Evolutionary conservation across 2,113 vertebrate species (phyloP).

Genomic region (Xerus inauris): DNA sequence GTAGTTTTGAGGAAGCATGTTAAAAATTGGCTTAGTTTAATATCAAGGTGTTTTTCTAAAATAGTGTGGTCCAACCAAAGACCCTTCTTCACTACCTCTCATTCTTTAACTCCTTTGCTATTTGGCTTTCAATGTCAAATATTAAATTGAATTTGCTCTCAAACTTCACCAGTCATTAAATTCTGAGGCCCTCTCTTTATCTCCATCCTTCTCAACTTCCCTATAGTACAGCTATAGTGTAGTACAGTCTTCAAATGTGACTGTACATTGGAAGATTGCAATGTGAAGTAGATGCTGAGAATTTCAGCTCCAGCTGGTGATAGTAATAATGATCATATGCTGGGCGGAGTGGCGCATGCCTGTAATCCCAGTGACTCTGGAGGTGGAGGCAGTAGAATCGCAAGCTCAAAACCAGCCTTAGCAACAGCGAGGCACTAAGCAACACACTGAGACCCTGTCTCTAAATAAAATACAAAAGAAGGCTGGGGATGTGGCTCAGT

Average conservation of each 20-base stretch:
- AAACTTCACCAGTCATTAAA: background rate
- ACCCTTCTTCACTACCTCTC: background rate
- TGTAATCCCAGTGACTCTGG: no score
- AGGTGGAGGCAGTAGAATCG: no score
- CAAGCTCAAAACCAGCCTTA: no score
- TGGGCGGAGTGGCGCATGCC: no score
- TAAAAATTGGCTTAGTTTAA: background rate
- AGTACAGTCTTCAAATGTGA: background rate
- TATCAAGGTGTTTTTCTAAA: background rate
- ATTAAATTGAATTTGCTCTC: background rate
- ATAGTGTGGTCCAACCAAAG: background rate
- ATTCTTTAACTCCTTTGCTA: background rate
- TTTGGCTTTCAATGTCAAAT: background rate
- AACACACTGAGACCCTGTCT: no score
- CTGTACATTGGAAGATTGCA: background rate
- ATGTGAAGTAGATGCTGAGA: background rate
- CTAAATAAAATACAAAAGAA: no score
- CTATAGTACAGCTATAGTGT: no score
- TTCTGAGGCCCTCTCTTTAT: background rate
- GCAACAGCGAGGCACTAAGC: no score
- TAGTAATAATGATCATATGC: background rate
- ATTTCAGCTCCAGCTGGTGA: background rate
- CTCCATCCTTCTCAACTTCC: background rate
- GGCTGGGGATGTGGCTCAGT: no score
- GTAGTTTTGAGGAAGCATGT: background rate